Percentiles rank a stretch among this genome's conserved stretches.
These are phyloP conservation scores for Eupithecia inturbata DNA, from an alignment of 2,888 invertebrate species.

Conservation along the genomic window DNA sequence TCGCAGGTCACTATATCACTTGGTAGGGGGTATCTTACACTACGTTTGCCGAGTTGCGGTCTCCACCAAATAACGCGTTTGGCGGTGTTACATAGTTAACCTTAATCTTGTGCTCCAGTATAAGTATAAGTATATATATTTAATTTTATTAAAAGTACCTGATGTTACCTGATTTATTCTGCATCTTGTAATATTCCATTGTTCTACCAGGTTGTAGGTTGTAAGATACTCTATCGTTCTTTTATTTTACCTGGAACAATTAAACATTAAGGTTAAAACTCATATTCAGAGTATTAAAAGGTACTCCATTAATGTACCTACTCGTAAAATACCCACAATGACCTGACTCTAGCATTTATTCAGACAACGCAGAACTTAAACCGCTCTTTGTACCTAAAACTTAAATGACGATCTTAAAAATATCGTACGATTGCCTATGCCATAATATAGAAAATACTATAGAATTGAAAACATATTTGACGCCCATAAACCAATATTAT, in stretches of 20 bases:
- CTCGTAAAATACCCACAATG: too few species aligned
- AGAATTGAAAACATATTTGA: background rate
- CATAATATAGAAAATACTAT: background rate
- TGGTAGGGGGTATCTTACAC: too few species aligned
- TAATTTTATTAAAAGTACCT: background rate
- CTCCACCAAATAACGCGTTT: too few species aligned
- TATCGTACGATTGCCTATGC: background rate
- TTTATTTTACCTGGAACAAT: background rate
- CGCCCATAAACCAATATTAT: background rate
- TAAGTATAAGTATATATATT: too few species aligned
- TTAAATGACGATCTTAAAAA: background rate
- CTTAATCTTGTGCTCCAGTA: too few species aligned
- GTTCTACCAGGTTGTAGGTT: background rate
- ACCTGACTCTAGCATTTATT: background rate
- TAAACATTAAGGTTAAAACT: background rate
- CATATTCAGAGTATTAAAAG: too few species aligned
- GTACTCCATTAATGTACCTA: too few species aligned
- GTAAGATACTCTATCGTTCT: background rate
- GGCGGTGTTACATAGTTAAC: too few species aligned
- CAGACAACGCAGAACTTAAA: background rate
- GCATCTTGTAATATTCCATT: background rate
- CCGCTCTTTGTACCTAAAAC: background rate
- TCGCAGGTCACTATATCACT: background rate
- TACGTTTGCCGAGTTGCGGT: too few species aligned
- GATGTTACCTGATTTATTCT: background rate